phyloP scores from a whole-genome alignment of 2,113 vertebrate genomes.

The Agapornis roseicollis region DNA sequence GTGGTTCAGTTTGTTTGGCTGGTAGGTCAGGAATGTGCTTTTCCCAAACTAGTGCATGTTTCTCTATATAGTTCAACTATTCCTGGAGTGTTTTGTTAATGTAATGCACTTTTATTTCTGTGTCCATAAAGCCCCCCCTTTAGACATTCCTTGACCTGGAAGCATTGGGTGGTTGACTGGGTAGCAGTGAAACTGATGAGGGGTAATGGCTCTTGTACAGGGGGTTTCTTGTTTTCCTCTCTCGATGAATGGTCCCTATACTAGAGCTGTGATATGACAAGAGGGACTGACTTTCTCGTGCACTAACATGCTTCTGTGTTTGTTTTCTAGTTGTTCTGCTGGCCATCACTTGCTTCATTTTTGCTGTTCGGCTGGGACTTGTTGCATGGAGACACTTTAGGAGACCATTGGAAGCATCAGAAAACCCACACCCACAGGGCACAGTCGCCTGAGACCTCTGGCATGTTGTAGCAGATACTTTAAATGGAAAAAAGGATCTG shows the following conservation, averaged over 20 bases:
- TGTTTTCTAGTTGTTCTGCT: constrained; percentile 38
- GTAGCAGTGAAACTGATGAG: not conserved
- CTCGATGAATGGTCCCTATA: not conserved
- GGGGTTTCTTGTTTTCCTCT: accelerated
- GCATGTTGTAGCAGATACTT: not conserved
- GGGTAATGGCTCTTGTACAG: not conserved
- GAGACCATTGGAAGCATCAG: not conserved
- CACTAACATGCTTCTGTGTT: not conserved
- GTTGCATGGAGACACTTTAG: constrained; percentile 28
- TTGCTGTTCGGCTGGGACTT: constrained; percentile 28
- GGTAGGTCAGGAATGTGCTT: not conserved
- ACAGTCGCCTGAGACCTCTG: not conserved
- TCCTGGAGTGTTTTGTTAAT: not conserved
- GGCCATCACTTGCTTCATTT: constrained; percentile 17
- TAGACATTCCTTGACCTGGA: not conserved
- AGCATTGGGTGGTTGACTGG: not conserved
- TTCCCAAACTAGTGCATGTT: not conserved
- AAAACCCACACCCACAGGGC: not conserved
- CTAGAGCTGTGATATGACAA: not conserved
- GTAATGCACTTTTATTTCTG: not conserved
- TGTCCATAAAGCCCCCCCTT: not conserved
- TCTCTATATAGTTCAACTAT: not conserved
- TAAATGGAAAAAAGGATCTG: not conserved
- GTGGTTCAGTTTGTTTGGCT: constrained; percentile 1
- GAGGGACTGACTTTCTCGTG: not conserved